Percentiles rank a stretch among this genome's conserved stretches.
These are phyloP conservation scores for Dasyurus viverrinus DNA, from an alignment of 2,113 vertebrate species.

Conservation along the genomic window DNA sequence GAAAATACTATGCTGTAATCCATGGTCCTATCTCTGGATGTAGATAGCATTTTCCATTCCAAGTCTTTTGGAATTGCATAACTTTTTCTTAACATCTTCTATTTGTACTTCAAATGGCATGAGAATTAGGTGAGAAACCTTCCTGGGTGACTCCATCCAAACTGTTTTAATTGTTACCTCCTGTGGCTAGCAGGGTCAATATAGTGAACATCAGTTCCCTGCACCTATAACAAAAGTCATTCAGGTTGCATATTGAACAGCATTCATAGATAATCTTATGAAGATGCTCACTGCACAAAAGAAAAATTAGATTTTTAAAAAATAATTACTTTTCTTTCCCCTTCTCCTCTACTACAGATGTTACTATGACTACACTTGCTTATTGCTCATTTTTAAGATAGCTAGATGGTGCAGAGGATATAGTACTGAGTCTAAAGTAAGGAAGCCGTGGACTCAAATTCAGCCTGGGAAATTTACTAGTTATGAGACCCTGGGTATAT, in stretches of 20 bases:
- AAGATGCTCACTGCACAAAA: neutral
- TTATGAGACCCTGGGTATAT: neutral
- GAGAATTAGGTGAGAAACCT: neutral
- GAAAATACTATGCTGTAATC: no score
- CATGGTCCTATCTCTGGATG: no score
- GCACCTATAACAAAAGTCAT: neutral
- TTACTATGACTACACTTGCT: neutral
- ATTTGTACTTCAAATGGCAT: neutral
- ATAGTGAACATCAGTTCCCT: neutral
- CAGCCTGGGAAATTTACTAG: neutral
- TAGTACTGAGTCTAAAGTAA: neutral
- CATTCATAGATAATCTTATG: neutral
- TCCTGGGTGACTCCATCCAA: neutral
- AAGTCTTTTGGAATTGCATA: neutral
- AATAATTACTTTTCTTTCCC: neutral
- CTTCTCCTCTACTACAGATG: neutral
- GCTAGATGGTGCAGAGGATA: neutral
- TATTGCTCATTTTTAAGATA: neutral
- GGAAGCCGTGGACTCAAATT: neutral
- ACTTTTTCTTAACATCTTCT: rapidly evolving
- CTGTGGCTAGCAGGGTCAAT: neutral
- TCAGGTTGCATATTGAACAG: neutral
- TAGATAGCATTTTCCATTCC: no score
- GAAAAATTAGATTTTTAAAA: neutral
- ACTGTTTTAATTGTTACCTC: neutral